Evolutionary conservation across 2,888 invertebrate genomes (phyloP), one percentile per base, ranked within the genome.

Genomic region (Eudasyphora cyanicolor): DNA sequence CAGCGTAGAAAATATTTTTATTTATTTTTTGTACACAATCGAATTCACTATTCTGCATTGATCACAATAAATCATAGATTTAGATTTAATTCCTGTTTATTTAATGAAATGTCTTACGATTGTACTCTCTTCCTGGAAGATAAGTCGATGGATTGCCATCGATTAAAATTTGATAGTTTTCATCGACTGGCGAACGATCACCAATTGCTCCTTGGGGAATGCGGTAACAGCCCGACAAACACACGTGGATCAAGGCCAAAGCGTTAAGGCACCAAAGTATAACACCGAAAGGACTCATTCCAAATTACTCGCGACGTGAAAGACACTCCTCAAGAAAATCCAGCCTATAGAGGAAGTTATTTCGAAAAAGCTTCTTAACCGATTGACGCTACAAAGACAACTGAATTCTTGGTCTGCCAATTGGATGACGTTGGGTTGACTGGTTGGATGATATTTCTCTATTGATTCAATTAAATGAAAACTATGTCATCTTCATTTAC

Each of bases 61-160:
- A n/a, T n/a, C n/a, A n/a, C n/a, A n/a, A n/a, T n/a, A n/a, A n/a
- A n/a, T n/a, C n/a, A n/a, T n/a, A n/a, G n/a, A n/a, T n/a, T n/a
- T n/a, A n/a, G n/a, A n/a, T n/a, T n/a, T n/a, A n/a, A n/a, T n/a
- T n/a, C n/a, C n/a, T n/a, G n/a, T n/a, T n/a, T n/a, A n/a, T n/a
- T n/a, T n/a, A n/a, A n/a, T n/a, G n/a, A n/a, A n/a, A n/a, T 7
- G n/a, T 89, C 92, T 93, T 92, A 96, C 96, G 94, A 89, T 95
- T 95, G 88, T 96, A 96, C 83, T 94, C 93, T 87, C 95, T 94
- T 80, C 94, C 95, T 1, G 96, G 95, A 69, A 94, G 93, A 88
- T 96, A 96, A 85, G 94, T 94, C 35, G 94, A 93, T 0, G 95
- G 94, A 90, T 94, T 94, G 62, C 96, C 95, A 82, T 94, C 94